Conservation (phyloP, 2,888 invertebrate species). For the Caenorhabditis becei region DNA sequence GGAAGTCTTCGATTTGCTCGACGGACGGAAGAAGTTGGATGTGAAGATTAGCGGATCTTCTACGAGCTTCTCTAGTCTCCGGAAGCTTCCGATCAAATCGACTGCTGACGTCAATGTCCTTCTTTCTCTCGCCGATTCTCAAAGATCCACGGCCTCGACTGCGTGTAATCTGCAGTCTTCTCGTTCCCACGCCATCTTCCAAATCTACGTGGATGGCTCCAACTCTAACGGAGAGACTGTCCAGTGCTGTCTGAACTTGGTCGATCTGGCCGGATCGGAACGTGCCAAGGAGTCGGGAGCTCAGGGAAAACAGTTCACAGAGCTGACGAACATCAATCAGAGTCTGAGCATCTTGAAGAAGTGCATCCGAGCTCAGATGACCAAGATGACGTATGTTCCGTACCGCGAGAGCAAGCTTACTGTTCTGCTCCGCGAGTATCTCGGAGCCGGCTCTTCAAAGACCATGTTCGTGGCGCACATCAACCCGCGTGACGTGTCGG, state of each 20-base stretch:
- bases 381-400: slow-evolving; percentile 88
- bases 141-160: slow-evolving; percentile 89
- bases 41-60: slow-evolving; percentile 23
- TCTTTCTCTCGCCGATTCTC: slow-evolving; percentile 88
- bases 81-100: slow-evolving; percentile 20
- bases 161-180: slow-evolving; percentile 86
- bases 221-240: slow-evolving; percentile 45
- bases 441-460: slow-evolving; percentile 91
- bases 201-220: slow-evolving; percentile 79
- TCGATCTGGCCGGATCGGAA: slow-evolving; percentile 92
- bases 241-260: slow-evolving; percentile 86
- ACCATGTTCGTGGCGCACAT: slow-evolving; percentile 94
- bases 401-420: slow-evolving; percentile 93
- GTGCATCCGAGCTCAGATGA: slow-evolving; percentile 55
- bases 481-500: slow-evolving; percentile 90
- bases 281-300: slow-evolving; percentile 84
- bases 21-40: slow-evolving; percentile 45
- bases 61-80: slow-evolving; percentile 15
- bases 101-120: slow-evolving; percentile 84
- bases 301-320: slow-evolving; percentile 85
- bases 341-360: slow-evolving; percentile 69
- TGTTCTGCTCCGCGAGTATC: slow-evolving; percentile 90
- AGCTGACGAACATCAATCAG: slow-evolving; percentile 91
- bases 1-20: slow-evolving; percentile 88
- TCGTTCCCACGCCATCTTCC: slow-evolving; percentile 82